A percentile compares a stretch with the other conserved stretches of the same genome.
phyloP scores from a whole-genome alignment of 1,140 invertebrate species.

The Ceratitis capitata region DNA sequence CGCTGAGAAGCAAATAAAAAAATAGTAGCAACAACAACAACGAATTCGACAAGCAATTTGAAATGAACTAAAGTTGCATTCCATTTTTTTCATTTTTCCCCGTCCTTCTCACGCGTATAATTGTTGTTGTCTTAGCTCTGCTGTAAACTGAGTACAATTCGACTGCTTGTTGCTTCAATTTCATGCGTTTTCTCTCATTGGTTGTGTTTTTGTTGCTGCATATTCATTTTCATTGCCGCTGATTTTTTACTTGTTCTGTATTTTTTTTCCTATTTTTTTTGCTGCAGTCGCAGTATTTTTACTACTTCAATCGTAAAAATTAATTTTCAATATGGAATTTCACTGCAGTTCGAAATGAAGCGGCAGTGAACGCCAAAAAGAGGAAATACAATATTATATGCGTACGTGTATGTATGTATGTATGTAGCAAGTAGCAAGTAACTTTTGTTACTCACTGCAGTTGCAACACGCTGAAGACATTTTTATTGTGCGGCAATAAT shows the following conservation, averaged over 20 bases:
- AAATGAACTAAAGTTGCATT: neutral
- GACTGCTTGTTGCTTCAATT: slow-evolving; percentile 32
- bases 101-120: neutral
- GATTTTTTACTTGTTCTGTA: slow-evolving; percentile 21
- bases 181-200: neutral
- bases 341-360: slow-evolving; percentile 9
- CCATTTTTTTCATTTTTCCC: neutral
- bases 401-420: too few species aligned
- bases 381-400: neutral
- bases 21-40: neutral
- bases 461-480: slow-evolving; percentile 8
- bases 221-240: neutral
- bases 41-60: neutral
- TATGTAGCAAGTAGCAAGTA: neutral
- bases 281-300: neutral
- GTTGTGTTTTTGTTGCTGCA: slow-evolving; percentile 17
- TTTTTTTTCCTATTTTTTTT: too few species aligned
- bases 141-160: neutral
- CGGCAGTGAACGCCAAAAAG: neutral
- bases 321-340: slow-evolving; percentile 45
- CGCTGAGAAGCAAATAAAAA: neutral
- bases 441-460: neutral
- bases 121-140: slow-evolving; percentile 11
- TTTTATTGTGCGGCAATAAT: slow-evolving; percentile 41
- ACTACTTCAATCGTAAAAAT: slow-evolving; percentile 42